phyloP scores from a whole-genome alignment of 2,888 invertebrate genomes.

The Steinernema scapterisci region DNA sequence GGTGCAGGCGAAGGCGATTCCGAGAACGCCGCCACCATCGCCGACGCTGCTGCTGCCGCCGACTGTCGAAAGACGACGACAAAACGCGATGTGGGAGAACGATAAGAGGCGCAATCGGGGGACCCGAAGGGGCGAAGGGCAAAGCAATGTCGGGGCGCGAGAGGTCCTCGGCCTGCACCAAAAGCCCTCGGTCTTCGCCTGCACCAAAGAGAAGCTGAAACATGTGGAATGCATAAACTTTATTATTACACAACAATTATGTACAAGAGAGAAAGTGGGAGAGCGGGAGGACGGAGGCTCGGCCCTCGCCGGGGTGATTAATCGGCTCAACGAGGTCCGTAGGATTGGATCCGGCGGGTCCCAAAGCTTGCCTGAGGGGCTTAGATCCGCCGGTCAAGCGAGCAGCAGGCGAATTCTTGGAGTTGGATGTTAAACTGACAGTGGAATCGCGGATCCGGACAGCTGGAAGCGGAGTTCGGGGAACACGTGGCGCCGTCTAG shows the following conservation, averaged over 20 bases:
- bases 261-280: slow-evolving; percentile 3
- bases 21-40: not conserved
- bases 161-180: no score
- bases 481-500: slow-evolving; percentile 35
- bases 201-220: not conserved
- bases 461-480: slow-evolving; percentile 34
- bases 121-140: not conserved
- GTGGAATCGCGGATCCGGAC: slow-evolving; percentile 42
- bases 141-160: not conserved
- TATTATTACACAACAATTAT: slow-evolving; percentile 31
- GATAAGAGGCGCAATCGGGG: slow-evolving; percentile 21
- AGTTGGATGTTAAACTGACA: slow-evolving; percentile 43
- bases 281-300: not conserved
- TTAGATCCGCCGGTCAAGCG: slow-evolving; percentile 14
- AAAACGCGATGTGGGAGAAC: slow-evolving; percentile 10
- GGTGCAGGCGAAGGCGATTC: not conserved
- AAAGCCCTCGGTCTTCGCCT: no score
- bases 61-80: slow-evolving; percentile 17
- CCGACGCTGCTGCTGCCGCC: no score
- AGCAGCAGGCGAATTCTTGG: slow-evolving; percentile 40
- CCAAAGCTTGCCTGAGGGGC: no score
- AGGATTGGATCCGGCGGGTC: not conserved
- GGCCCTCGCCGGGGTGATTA: not conserved
- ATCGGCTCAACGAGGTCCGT: not conserved
- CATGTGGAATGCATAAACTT: slow-evolving; percentile 32